phyloP scores from a whole-genome alignment of 2,113 vertebrate genomes.

The Oreotrochilus melanogaster region DNA sequence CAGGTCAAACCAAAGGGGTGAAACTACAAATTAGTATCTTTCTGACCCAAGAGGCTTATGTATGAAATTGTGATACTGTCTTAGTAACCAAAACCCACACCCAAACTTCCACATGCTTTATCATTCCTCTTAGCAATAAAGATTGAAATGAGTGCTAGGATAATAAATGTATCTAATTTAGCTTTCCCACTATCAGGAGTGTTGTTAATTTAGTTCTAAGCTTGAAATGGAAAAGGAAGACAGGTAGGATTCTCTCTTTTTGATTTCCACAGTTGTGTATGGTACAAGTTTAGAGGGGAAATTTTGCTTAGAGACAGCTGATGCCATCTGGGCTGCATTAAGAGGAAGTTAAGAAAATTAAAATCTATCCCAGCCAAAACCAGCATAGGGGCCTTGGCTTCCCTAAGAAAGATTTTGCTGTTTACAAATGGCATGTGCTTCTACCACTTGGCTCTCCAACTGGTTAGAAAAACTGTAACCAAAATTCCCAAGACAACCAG shows the following conservation, averaged over 20 bases:
- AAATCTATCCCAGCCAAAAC: too few relatives aligned
- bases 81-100: neutral
- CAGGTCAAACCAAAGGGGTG: neutral
- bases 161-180: neutral
- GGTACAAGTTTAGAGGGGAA: neutral
- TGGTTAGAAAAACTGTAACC: neutral
- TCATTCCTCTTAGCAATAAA: neutral
- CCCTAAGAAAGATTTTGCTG: neutral
- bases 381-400: neutral
- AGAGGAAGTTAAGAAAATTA: neutral
- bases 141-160: neutral
- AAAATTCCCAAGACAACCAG: neutral
- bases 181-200: neutral
- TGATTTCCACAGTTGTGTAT: neutral
- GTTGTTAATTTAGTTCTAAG: neutral
- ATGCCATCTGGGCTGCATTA: neutral
- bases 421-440: neutral
- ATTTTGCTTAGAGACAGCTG: neutral
- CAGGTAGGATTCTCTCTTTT: neutral
- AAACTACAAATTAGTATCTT: neutral
- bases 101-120: neutral
- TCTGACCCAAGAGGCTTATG: neutral
- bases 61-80: neutral
- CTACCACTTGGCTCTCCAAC: neutral
- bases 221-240: neutral